Evolutionary conservation across 2,113 vertebrate genomes (phyloP).

Genomic region (Athene cunicularia): DNA sequence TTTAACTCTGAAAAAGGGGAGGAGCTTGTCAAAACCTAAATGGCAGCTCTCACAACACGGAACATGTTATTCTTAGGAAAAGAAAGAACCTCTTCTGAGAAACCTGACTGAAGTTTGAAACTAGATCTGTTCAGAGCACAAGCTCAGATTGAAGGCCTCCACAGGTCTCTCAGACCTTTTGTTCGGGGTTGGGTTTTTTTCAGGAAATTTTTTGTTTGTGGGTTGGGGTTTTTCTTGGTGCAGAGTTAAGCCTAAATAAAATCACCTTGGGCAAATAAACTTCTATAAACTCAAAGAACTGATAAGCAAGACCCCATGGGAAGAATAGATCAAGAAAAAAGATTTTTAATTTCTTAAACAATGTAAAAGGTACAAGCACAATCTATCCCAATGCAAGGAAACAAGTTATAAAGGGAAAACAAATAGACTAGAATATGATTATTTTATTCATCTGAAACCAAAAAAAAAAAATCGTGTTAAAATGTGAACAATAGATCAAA

Average conservation of each 20-base stretch:
- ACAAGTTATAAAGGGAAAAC: neutral
- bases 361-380: neutral
- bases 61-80: neutral
- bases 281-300: neutral
- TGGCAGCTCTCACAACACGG: neutral
- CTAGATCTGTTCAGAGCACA: neutral
- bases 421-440: neutral
- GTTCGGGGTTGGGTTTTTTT: neutral
- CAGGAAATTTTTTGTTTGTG: neutral
- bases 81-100: neutral
- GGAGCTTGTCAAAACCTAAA: neutral
- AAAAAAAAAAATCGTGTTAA: neutral
- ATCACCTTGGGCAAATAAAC: neutral
- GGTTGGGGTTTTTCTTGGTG: too few species aligned
- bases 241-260: neutral
- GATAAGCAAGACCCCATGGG: neutral
- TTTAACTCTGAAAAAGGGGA: neutral
- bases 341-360: neutral
- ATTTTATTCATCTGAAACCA: neutral
- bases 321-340: neutral
- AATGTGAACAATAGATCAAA: neutral
- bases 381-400: neutral
- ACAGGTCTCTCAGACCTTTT: neutral
- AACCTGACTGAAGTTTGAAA: neutral
- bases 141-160: neutral